Percentiles rank a stretch among this genome's conserved stretches.
Evolutionary conservation across 2,113 vertebrate genomes (phyloP).

Genomic region (Gallinago jamesoni): DNA sequence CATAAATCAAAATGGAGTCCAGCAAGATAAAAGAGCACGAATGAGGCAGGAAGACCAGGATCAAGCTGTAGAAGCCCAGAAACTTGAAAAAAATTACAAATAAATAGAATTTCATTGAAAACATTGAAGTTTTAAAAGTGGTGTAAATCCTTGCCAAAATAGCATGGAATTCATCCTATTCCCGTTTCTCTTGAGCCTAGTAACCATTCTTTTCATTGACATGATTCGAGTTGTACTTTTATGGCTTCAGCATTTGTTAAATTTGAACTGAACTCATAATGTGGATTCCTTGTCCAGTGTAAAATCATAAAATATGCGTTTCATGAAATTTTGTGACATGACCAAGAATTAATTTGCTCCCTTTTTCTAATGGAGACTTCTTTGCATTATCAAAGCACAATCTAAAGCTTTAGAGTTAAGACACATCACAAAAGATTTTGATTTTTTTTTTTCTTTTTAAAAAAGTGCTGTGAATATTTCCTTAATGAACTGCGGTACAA

Average conservation of each 20-base stretch:
- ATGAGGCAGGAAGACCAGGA: rapidly evolving
- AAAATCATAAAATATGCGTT: background rate
- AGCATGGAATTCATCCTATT: background rate
- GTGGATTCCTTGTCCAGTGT: background rate
- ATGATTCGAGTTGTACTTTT: background rate
- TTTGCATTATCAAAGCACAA: background rate
- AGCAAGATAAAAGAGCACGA: background rate
- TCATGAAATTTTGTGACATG: background rate
- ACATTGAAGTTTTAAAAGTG: background rate
- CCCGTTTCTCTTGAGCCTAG: background rate
- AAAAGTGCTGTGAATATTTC: constrained; percentile 15
- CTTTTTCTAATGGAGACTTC: background rate
- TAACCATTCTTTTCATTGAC: background rate
- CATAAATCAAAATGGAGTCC: rapidly evolving
- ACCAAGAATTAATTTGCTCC: background rate
- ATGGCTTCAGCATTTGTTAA: background rate
- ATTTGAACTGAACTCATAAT: background rate
- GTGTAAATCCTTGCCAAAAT: background rate
- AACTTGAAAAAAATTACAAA: background rate
- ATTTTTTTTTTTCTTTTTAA: background rate
- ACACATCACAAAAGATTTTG: background rate
- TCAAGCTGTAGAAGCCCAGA: background rate
- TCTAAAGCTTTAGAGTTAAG: constrained; percentile 44
- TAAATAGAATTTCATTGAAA: background rate
- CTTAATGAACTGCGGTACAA: constrained; percentile 1